Conservation (phyloP, 2,113 vertebrate genomes). For the Argyrosomus japonicus region DNA sequence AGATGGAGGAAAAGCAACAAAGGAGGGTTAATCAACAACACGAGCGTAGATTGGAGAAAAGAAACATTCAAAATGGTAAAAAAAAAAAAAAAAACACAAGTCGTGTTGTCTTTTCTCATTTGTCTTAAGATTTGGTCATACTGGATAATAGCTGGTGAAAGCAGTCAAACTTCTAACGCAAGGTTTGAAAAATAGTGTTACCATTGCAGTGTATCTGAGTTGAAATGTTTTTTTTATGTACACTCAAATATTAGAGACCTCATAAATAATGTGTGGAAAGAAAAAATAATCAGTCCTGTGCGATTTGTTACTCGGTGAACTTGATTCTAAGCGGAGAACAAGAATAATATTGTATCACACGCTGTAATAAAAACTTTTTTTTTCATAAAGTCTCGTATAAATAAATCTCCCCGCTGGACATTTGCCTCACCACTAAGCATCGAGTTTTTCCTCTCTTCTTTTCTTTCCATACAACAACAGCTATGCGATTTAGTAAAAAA, state of each 20-base stretch:
- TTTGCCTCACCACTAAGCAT: slow-evolving; percentile 20
- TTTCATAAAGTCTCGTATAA: slow-evolving; percentile 52
- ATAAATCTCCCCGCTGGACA: slow-evolving; percentile 62
- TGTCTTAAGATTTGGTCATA: neutral
- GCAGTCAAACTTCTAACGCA: slow-evolving; percentile 1
- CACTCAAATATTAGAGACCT: slow-evolving; percentile 56
- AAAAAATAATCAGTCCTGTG: slow-evolving; percentile 43
- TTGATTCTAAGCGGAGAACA: slow-evolving; percentile 48
- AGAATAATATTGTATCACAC: slow-evolving; percentile 59
- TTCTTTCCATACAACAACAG: slow-evolving; percentile 63
- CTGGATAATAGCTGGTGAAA: neutral
- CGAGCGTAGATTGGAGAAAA: neutral
- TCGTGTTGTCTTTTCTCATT: slow-evolving; percentile 13
- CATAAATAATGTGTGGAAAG: slow-evolving; percentile 57
- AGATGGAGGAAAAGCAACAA: slow-evolving; percentile 21
- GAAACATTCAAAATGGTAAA: neutral
- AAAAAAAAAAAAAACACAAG: neutral
- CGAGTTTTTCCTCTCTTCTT: slow-evolving; percentile 19
- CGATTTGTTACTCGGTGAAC: slow-evolving; percentile 37
- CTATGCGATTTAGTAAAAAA: slow-evolving; percentile 72
- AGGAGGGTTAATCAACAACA: slow-evolving; percentile 18
- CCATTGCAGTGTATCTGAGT: slow-evolving; percentile 25
- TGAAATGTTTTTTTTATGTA: slow-evolving; percentile 23
- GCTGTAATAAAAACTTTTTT: slow-evolving; percentile 35
- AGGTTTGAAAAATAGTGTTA: slow-evolving; percentile 14